A percentile compares a stretch with the other conserved stretches of the same genome.
These are phyloP conservation scores for Speoplatyrhinus poulsoni DNA, from an alignment of 2,113 vertebrate species.

Conservation along the genomic window DNA sequence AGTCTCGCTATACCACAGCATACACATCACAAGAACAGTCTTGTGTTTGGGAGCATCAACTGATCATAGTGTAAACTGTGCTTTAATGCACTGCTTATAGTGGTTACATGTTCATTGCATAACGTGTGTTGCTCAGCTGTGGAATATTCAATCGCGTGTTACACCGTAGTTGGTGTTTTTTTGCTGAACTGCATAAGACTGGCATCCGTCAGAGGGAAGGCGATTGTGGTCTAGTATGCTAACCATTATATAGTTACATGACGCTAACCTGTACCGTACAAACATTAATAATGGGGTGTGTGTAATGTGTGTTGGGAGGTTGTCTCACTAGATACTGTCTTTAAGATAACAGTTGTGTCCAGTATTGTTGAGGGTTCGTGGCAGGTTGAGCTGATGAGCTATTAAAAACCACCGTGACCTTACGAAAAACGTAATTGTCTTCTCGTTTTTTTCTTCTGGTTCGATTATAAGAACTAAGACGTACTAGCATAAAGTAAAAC, in stretches of 20 bases:
- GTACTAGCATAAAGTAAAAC: no score
- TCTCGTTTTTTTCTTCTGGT: no score
- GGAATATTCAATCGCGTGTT: conserved; percentile 37
- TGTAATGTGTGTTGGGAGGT: background rate
- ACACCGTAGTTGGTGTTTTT: background rate
- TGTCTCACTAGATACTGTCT: background rate
- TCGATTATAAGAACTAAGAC: no score
- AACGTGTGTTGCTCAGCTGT: conserved; percentile 40
- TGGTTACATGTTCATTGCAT: conserved; percentile 44
- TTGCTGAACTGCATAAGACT: background rate
- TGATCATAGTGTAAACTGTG: conserved; percentile 5
- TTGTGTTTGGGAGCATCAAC: background rate
- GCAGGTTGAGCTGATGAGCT: background rate
- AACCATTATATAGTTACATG: no score
- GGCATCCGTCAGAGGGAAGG: background rate
- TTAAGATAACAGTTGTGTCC: background rate
- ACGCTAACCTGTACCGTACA: no score
- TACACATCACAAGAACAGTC: no score
- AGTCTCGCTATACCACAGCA: no score
- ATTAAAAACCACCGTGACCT: no score
- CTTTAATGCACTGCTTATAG: conserved; percentile 22
- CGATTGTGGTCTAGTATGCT: no score
- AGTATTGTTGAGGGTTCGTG: background rate
- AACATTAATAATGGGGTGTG: no score
- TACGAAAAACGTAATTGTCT: no score